Conservation (phyloP, 2,888 invertebrate species). For the Tortrix viridana region DNA sequence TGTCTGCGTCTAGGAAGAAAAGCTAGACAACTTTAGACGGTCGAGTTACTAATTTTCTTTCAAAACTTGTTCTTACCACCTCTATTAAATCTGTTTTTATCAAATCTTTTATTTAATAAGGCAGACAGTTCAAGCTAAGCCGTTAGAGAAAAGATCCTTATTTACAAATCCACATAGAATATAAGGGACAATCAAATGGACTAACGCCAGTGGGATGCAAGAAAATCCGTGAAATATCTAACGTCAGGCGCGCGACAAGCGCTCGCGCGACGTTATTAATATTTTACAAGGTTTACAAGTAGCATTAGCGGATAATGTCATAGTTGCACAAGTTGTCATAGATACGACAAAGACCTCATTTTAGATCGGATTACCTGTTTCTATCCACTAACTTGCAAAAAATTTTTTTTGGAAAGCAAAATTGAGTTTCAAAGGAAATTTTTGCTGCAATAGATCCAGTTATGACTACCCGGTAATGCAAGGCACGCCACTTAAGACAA, state of each 20-base stretch:
- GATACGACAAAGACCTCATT: too few species aligned
- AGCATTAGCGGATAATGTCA: background rate
- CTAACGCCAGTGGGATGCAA: background rate
- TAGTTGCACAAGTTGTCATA: background rate
- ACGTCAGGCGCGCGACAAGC: constrained; percentile 5
- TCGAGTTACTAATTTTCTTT: constrained; percentile 22
- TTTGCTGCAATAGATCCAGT: too few species aligned
- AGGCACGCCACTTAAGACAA: too few species aligned
- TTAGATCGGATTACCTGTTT: too few species aligned
- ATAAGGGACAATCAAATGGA: background rate
- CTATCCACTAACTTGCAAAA: too few species aligned
- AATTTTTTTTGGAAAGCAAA: too few species aligned
- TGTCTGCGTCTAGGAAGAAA: constrained; percentile 31
- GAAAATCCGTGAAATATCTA: constrained; percentile 14
- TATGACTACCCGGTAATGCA: too few species aligned
- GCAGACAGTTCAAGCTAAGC: background rate
- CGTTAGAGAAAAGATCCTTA: background rate
- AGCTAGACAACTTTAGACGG: constrained; percentile 16
- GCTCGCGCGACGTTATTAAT: background rate
- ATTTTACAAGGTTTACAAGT: background rate
- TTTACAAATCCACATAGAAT: background rate
- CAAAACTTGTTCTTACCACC: constrained; percentile 5
- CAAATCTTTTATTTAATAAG: background rate
- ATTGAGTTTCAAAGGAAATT: too few species aligned
- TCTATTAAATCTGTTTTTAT: background rate